Base-by-base conservation (phyloP, 2,113 vertebrate species). In the Paracyprichromis sp. region DNA sequence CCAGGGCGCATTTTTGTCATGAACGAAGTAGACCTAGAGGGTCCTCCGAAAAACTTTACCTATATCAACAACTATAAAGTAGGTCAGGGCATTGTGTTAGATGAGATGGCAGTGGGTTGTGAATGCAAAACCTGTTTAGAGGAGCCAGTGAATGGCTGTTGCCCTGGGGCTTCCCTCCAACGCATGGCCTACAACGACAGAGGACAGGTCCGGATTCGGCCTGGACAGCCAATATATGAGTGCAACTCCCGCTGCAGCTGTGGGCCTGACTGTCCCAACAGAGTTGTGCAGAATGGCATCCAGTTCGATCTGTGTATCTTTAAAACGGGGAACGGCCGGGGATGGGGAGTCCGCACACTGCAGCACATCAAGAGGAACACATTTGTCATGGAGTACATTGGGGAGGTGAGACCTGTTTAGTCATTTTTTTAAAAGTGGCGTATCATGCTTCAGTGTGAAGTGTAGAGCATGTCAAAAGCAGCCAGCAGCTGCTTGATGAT, bases 361-460 rank as follows among this genome's bases (percentile, higher is more conserved):
- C 96, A 98, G 94, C 97, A 96, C 87, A 99, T 98, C 90, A 97
- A 95, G 80, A 98, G 97, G 95, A 97, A 97, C 95, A 96, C 96
- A 24, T 99, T 98, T n/a, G 97, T 99, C 91, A 98, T 99, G 98
- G 98, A 98, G 94, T 98, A 99, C 24, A 96, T 98, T 7, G 98
- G 98, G n/a, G 98, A 99, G 97, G 98, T 99, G 94, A 89, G 95
- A 61, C 9, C 61, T 53, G 43, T 50, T 78, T 26, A 78, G 43
- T 78, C 21, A n/a, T 66, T 21, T 21, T 34, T 47, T 76, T 76
- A 1, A 47, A 45, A 45, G 24, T 78, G 71, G 26, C 10, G 3
- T 29, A 31, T 19, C 26, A 50, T 50, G 16, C 71, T 50, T 78
- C 24, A 31, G 6, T 78, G 24, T 78, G 4, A 31, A 78, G 43